These are phyloP conservation scores for Microplitis deprimator DNA, from an alignment of 2,888 invertebrate genomes.

Conservation along the genomic window DNA sequence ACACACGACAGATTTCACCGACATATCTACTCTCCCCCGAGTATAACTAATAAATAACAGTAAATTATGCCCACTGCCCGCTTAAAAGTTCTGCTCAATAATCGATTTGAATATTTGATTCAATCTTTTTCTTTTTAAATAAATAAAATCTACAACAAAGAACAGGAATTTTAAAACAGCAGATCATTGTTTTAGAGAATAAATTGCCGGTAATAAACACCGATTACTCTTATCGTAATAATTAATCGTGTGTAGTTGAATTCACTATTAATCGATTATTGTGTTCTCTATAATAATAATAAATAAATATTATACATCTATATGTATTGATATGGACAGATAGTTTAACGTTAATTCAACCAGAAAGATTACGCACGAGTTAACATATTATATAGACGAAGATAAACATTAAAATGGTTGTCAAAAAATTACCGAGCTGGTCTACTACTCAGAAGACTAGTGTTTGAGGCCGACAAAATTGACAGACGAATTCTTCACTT, in stretches of 20 bases:
- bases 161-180: neutral
- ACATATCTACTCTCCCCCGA: constrained; percentile 8
- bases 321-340: constrained; percentile 10
- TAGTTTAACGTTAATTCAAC: constrained; percentile 7
- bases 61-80: constrained; percentile 26
- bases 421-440: neutral
- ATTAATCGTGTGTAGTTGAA: too few relatives aligned
- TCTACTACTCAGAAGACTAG: neutral
- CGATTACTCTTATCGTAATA: too few relatives aligned
- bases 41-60: constrained; percentile 31
- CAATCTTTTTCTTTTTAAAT: neutral
- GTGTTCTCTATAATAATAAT: too few relatives aligned
- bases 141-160: neutral
- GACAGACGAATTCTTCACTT: constrained; percentile 39
- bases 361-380: constrained; percentile 32
- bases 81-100: neutral
- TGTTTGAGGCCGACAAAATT: constrained; percentile 10
- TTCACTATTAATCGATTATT: too few relatives aligned
- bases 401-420: neutral
- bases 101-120: constrained; percentile 9
- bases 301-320: constrained; percentile 13
- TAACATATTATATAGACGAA: neutral
- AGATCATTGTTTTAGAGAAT: neutral
- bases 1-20: constrained; percentile 28
- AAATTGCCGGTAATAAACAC: neutral